Evolutionary conservation across 2,888 invertebrate species (phyloP), one percentile per base, ranked within the genome.

Genomic region (Brachylomia viminalis): DNA sequence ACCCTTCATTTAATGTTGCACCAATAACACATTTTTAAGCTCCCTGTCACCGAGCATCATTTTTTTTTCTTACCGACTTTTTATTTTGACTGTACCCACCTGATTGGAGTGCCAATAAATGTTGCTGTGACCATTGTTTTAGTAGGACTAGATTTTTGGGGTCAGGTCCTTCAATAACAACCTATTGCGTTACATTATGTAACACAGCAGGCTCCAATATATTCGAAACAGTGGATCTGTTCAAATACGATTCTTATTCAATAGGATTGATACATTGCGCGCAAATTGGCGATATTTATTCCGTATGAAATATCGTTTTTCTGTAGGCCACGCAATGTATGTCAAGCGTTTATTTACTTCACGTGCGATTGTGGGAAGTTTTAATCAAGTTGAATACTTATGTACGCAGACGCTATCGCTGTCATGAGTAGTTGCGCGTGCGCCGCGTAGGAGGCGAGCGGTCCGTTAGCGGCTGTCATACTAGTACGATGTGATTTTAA

Each of bases 401-500:
- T 38, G 79, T 74, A 77, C 80, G 71, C 75, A 84, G 80, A 82
- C 87, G 73, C 76, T 87, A 83, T 85, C 87, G 83, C 74, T 72
- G 62, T 71, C 67, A 72, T 81, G 69, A 82, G 84, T 92, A 95
- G 96, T 96, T 95, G 96, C 96, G 96, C 95, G 94, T 93, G 94
- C 95, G 95, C 93, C 93, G 93, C 94, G 85, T 86, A 82, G 78
- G 85, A 86, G 81, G 85, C 87, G 90, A 88, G 83, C 88, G 83
- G 75, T 84, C 82, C 80, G 87, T 81, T 83, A 82, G 85, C 80
- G 67, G 75, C 79, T 80, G 77, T 64, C 69, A 58, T 52, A 67
- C 49, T 65, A 73, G 84, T 89, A 93, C 92, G 91, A 95, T 94
- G 94, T 93, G 90, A 93, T 87, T 90, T 73, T 64, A 86, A 86